These are phyloP conservation scores for Penaeus indicus DNA, from an alignment of 1,140 invertebrate species.

Conservation along the genomic window DNA sequence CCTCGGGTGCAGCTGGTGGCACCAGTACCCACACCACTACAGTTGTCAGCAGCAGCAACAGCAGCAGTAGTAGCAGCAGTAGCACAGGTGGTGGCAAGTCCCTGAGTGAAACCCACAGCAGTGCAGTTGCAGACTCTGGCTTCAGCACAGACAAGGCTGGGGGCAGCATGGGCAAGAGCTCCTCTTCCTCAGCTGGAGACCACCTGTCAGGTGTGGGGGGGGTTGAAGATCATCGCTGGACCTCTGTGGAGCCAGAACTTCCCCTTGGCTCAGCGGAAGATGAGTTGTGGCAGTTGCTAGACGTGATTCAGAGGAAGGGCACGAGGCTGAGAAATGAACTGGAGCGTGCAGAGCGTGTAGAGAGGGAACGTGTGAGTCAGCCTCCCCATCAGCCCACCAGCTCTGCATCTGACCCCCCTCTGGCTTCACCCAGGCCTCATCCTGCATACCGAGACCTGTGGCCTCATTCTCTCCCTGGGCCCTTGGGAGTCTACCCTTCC, in stretches of 20 bases:
- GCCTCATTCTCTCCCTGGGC: constrained; percentile 63
- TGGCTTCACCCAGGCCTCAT: constrained; percentile 1
- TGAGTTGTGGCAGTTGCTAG: constrained; percentile 86
- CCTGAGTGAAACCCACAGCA: constrained; percentile 59
- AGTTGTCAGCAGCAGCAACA: constrained; percentile 71
- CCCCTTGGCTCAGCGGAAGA: constrained; percentile 74
- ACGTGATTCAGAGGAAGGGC: constrained; percentile 86
- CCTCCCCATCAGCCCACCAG: constrained; percentile 36
- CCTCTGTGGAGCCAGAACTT: constrained; percentile 48
- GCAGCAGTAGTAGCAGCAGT: constrained; percentile 53
- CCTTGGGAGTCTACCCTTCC: constrained; percentile 30
- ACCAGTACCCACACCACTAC: constrained; percentile 81
- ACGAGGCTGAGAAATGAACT: constrained; percentile 82
- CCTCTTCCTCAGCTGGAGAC: constrained; percentile 69
- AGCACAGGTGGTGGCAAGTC: constrained; percentile 50
- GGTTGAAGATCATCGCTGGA: constrained; percentile 29
- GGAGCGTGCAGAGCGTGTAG: constrained; percentile 46
- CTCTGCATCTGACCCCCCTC: constrained; percentile 32
- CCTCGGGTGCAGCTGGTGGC: constrained; percentile 75
- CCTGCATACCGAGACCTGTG: constrained; percentile 53
- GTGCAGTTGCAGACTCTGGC: constrained; percentile 59
- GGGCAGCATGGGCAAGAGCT: constrained; percentile 62
- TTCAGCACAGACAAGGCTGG: constrained; percentile 63
- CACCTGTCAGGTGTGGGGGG: constrained; percentile 70
- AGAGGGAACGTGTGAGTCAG: constrained; percentile 26